A percentile compares a stretch with the other conserved stretches of the same genome.
Conservation (phyloP, 2,797 vertebrate species). For the Botia almorhae region DNA sequence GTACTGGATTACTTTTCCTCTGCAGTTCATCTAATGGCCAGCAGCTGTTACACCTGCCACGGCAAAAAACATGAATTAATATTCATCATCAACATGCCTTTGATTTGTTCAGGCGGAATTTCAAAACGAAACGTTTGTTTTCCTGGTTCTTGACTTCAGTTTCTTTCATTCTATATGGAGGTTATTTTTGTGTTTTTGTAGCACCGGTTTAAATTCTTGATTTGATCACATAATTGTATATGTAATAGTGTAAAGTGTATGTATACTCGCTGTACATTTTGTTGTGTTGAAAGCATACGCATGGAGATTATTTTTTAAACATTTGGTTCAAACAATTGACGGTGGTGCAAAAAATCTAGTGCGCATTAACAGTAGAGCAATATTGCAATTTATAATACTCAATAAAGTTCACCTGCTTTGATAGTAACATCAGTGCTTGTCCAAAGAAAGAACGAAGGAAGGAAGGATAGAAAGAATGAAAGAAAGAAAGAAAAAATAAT, state of each 20-base stretch:
- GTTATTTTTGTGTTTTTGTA: not conserved
- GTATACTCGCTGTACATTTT: not conserved
- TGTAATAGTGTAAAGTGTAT: not conserved
- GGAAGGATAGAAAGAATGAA: too few species aligned
- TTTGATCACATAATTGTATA: not conserved
- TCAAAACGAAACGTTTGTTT: not conserved
- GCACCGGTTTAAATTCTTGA: not conserved
- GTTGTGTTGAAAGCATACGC: not conserved
- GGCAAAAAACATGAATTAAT: slow-evolving; percentile 69
- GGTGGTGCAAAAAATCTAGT: too few species aligned
- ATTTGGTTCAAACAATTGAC: too few species aligned
- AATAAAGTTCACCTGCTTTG: too few species aligned
- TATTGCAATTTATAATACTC: too few species aligned
- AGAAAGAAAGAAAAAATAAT: too few species aligned
- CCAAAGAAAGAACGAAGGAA: not conserved
- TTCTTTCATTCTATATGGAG: not conserved
- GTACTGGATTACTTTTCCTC: slow-evolving; percentile 67
- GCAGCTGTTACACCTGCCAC: slow-evolving; percentile 75
- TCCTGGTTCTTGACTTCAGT: not conserved
- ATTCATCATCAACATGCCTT: slow-evolving; percentile 73
- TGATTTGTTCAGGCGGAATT: slow-evolving; percentile 75
- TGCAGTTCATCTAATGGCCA: slow-evolving; percentile 71
- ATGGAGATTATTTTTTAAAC: not conserved
- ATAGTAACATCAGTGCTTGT: too few species aligned
- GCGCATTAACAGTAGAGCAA: too few species aligned